These are phyloP conservation scores for Goniozus legneri DNA, from an alignment of 1,140 invertebrate species.

Conservation along the genomic window DNA sequence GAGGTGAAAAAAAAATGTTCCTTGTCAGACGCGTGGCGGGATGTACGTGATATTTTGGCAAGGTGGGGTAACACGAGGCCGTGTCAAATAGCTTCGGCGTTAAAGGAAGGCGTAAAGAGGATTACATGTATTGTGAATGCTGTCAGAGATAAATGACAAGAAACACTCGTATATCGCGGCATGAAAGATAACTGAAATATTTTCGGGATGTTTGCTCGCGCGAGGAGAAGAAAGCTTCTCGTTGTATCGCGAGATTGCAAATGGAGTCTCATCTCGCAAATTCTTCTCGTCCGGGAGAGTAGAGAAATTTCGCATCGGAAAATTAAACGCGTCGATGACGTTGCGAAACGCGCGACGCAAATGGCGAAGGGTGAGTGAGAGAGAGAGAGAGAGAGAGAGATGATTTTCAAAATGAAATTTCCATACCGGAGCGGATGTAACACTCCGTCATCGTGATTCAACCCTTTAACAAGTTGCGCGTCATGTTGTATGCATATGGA, in stretches of 20 bases:
- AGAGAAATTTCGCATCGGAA: background rate
- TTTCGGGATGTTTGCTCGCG: background rate
- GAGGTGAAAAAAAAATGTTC: background rate
- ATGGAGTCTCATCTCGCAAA: background rate
- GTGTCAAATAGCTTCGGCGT: conserved; percentile 26
- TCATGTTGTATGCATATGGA: no score
- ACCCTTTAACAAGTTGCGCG: no score
- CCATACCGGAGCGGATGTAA: no score
- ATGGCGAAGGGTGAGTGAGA: no score
- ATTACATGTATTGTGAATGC: conserved; percentile 28
- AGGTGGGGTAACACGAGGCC: no score
- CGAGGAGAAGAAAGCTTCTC: background rate
- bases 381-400: no score
- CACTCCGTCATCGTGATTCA: no score
- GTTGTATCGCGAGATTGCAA: background rate
- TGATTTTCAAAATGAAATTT: no score
- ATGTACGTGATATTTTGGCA: no score
- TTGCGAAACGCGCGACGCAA: no score
- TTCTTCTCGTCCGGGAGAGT: background rate
- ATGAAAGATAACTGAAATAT: conserved; percentile 16
- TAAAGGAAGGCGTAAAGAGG: conserved; percentile 27
- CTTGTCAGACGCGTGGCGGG: conserved; percentile 13
- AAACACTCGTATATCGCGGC: conserved; percentile 25
- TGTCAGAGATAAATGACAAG: conserved; percentile 34
- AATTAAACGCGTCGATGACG: no score